Conservation (phyloP, 2,797 vertebrate genomes). For the Hafferia zeledoni region DNA sequence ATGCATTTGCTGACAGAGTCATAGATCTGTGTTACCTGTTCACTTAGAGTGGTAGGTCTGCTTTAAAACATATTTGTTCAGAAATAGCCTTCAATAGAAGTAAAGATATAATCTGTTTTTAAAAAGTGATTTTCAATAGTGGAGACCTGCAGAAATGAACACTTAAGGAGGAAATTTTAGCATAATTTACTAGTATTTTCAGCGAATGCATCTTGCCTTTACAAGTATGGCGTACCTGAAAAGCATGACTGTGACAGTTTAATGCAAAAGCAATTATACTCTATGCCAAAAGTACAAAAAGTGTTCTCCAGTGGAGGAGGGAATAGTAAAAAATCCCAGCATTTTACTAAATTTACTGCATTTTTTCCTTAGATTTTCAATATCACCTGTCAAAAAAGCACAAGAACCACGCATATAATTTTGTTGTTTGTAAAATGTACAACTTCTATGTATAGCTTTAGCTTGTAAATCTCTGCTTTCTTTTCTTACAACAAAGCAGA, state of each 20-base stretch:
- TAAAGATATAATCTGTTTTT: background rate
- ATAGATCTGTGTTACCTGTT: background rate
- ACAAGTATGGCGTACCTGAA: background rate
- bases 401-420: background rate
- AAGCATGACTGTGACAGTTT: slow-evolving; percentile 20
- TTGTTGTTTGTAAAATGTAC: background rate
- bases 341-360: background rate
- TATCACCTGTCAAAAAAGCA: background rate
- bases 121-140: background rate
- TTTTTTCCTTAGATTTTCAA: background rate
- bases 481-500: background rate
- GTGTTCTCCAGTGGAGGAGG: background rate
- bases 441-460: background rate
- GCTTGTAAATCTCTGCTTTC: background rate
- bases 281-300: background rate
- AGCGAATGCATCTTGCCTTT: background rate
- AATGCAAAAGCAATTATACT: slow-evolving; percentile 39
- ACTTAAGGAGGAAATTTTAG: background rate
- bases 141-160: background rate
- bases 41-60: background rate
- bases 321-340: background rate
- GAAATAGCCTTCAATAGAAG: background rate
- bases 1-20: background rate
- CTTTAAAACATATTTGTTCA: background rate
- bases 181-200: slow-evolving; percentile 10